Percentiles rank a stretch among this genome's conserved stretches.
Conservation (phyloP, 2,888 invertebrate species). For the Galerucella pusilla region DNA sequence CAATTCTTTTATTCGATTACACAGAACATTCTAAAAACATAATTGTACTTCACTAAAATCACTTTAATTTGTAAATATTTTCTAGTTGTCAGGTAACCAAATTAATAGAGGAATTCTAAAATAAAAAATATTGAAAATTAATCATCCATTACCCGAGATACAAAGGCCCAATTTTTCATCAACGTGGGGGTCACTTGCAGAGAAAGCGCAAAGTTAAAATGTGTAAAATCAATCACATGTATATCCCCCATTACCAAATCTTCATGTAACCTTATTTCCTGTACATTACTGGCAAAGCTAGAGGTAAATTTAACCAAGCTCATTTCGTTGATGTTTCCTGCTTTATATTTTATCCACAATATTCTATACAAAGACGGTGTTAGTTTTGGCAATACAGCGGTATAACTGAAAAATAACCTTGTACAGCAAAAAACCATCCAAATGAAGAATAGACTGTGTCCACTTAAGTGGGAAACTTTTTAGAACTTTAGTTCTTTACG, state of each 20-base stretch:
- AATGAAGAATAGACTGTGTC: no score
- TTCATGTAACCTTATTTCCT: slow-evolving; percentile 39
- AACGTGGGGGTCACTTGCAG: slow-evolving; percentile 36
- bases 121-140: no score
- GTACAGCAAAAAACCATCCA: no score
- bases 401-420: slow-evolving; percentile 11
- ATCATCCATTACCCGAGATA: slow-evolving; percentile 33
- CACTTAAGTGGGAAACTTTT: no score
- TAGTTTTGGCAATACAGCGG: slow-evolving; percentile 40
- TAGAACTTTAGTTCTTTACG: no score
- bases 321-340: not conserved
- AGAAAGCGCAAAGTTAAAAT: slow-evolving; percentile 30
- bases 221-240: slow-evolving; percentile 34
- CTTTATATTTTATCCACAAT: not conserved
- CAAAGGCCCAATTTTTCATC: slow-evolving; percentile 35
- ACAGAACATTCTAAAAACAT: not conserved
- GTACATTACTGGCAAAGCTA: slow-evolving; percentile 28
- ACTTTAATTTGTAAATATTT: no score
- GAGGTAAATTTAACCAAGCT: slow-evolving; percentile 17
- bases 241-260: slow-evolving; percentile 36
- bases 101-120: no score
- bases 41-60: no score
- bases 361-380: slow-evolving; percentile 35
- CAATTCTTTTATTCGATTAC: not conserved
- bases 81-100: no score